Evolutionary conservation across 1,140 invertebrate genomes (phyloP), one percentile per base, ranked within the genome.

Genomic region (Phocides pigmalion): DNA sequence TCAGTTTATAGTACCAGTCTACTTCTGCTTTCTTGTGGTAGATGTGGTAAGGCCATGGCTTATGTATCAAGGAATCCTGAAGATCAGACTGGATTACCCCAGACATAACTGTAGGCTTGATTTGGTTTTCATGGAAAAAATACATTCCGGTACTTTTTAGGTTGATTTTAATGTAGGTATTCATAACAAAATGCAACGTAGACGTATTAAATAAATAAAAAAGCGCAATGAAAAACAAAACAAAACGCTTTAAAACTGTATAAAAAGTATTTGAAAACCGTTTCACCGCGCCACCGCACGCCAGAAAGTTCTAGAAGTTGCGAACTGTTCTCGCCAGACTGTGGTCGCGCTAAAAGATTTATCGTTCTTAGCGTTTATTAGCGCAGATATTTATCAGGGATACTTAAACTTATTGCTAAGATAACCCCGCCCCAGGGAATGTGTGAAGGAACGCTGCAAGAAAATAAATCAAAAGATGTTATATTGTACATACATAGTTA

Each of bases 381-480:
- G 81, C 78, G 59, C 47, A 81, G 79, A 81, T 81, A 83, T 83
- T 83, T 83, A 83, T 83, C 81, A 79, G 72, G 49, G 62, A 76
- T 81, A 83, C 81, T 83, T 70, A 79, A 68, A 81, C 74, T 78
- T 79, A 83, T 83, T 83, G 70, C 66, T 35, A 22, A 59, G 66
- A 68, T 77, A 74, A 69, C 74, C 70, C 64, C 66, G 62, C 65
- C 71, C 53, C n/a, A 68, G 61, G 25, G 54, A 32, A 62, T 47
- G 62, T 53, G 59, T 51, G 66, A 72, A 74, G 70, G 68, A 70
- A 64, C 50, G 63, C 56, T 66, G 51, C 54, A 64, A 68, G 53
- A 49, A 63, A 66, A 51, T 78, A 80, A 78, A 80, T 80, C 78
- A 78, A 16, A 42, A 16, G 2, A 39, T 14, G 12, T 39, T 35